Evolutionary conservation across 2,888 invertebrate species (phyloP).

Genomic region (Sthenelais limicola): DNA sequence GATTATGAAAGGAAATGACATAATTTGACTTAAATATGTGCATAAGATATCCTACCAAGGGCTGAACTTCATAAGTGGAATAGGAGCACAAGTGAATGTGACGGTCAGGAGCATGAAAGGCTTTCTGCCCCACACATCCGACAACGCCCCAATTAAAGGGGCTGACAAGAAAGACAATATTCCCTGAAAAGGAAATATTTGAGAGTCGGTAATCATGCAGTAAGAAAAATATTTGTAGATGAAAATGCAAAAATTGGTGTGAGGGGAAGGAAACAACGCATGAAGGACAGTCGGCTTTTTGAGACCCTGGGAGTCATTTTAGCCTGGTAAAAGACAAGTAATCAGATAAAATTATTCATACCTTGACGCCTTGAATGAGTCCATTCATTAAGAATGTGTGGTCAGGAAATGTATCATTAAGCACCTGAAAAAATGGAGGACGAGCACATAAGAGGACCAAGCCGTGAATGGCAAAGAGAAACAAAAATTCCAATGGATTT

Average conservation of each 20-base stretch:
- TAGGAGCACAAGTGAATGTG: constrained; percentile 98
- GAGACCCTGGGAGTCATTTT: too few species aligned
- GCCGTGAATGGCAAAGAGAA: too few species aligned
- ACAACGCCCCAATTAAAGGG: constrained; percentile 95
- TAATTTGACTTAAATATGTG: not conserved
- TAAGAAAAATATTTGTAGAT: not conserved
- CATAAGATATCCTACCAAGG: constrained; percentile 80
- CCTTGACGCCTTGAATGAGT: constrained; percentile 97
- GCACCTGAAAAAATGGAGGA: constrained; percentile 79
- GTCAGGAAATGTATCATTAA: constrained; percentile 98
- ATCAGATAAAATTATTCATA: too few species aligned
- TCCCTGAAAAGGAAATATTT: constrained; percentile 77
- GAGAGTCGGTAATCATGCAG: not conserved
- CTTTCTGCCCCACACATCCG: constrained; percentile 98
- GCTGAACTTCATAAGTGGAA: constrained; percentile 98
- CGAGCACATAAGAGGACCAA: too few species aligned
- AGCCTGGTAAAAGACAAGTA: too few species aligned
- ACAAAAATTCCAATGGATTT: too few species aligned
- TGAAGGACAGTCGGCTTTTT: too few species aligned
- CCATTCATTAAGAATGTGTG: constrained; percentile 99
- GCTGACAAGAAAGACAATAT: constrained; percentile 97
- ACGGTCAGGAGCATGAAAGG: constrained; percentile 84
- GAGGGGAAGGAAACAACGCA: too few species aligned
- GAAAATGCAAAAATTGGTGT: not conserved
- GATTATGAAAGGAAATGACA: not conserved